Evolutionary conservation across 1,140 invertebrate genomes (phyloP).

Genomic region (Branchinecta lynchi): DNA sequence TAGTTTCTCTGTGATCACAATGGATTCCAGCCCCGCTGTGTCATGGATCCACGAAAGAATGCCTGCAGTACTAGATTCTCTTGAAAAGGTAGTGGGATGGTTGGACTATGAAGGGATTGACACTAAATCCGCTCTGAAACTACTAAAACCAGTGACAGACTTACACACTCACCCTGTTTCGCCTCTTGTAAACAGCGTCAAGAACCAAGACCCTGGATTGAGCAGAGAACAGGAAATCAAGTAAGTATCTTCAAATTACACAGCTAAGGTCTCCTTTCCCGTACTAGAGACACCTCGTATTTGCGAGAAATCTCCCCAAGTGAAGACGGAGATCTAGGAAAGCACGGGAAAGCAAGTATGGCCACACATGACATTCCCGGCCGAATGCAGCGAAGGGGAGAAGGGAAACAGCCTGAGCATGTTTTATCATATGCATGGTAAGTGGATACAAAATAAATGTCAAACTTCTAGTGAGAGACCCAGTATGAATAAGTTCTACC

Average conservation of each 20-base stretch:
- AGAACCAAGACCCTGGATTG: constrained; percentile 49
- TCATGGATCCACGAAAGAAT: constrained; percentile 60
- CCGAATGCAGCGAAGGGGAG: too few species aligned
- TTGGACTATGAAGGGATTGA: constrained; percentile 44
- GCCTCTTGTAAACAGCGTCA: constrained; percentile 50
- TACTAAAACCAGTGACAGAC: constrained; percentile 35
- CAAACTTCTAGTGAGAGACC: too few species aligned
- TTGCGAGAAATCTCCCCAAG: too few species aligned
- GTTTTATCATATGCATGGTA: too few species aligned
- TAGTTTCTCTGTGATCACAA: constrained; percentile 61
- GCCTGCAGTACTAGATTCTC: constrained; percentile 53
- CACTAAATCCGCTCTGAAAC: constrained; percentile 37
- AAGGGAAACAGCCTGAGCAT: too few species aligned
- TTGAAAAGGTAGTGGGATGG: constrained; percentile 52
- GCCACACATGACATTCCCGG: too few species aligned
- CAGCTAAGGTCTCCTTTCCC: too few species aligned
- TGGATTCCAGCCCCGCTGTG: constrained; percentile 49
- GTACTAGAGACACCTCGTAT: too few species aligned
- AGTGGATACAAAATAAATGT: too few species aligned
- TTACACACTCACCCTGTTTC: constrained; percentile 53
- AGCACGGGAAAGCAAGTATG: too few species aligned
- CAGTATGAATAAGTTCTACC: too few species aligned
- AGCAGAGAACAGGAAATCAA: constrained; percentile 37
- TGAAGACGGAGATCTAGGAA: too few species aligned
- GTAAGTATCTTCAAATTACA: constrained; percentile 22